Conservation (phyloP, 2,797 vertebrate genomes). For the Acrossocheilus wenchowensis region DNA sequence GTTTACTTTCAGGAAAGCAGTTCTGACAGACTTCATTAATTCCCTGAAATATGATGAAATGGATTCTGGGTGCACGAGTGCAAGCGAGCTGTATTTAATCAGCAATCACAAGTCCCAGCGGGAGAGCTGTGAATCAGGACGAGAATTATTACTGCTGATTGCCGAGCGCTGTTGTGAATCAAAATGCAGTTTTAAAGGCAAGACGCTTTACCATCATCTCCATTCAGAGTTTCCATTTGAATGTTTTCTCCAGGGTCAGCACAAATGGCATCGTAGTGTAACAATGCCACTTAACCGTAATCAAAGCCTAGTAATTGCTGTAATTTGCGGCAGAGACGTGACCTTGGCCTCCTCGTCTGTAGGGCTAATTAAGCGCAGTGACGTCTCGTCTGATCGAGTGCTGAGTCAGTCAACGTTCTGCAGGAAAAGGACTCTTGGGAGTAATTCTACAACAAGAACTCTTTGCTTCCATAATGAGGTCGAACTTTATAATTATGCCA, state of each 20-base stretch:
- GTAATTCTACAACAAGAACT: neutral
- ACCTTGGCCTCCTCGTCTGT: conserved; percentile 16
- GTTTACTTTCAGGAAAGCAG: neutral
- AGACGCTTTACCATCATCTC: neutral
- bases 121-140: conserved; percentile 3
- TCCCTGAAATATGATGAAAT: neutral
- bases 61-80: neutral
- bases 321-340: neutral
- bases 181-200: neutral
- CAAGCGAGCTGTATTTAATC: conserved; percentile 11
- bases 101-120: conserved; percentile 24
- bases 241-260: neutral
- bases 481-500: neutral
- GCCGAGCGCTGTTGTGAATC: neutral
- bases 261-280: neutral
- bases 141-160: neutral
- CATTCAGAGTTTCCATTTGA: neutral
- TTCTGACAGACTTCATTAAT: neutral
- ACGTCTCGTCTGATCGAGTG: neutral
- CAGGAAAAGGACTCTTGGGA: neutral
- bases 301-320: conserved; percentile 1
- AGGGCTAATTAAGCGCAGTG: neutral
- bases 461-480: conserved; percentile 22
- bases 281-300: conserved; percentile 11
- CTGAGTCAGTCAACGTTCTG: neutral